Evolutionary conservation across 2,797 vertebrate genomes (phyloP), one percentile per base, ranked within the genome.

Genomic region (Enoplosus armatus): DNA sequence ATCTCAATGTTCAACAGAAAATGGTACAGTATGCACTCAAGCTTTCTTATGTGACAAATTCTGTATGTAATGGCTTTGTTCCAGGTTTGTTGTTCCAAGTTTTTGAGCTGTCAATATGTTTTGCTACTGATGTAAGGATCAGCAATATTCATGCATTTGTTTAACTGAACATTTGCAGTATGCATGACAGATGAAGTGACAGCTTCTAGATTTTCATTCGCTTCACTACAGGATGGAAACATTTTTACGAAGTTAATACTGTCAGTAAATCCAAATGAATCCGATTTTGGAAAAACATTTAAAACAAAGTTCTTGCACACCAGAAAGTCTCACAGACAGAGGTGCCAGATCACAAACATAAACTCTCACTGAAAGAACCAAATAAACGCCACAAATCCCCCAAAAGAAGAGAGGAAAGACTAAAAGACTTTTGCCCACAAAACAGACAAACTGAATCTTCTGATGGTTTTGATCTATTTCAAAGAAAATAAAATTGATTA

Each of bases 21-120:
- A 89, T 56, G 93, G 92, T 94, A 89, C 7, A 75, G 90, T 93
- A 89, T 84, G 22, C 41, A 27, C 10, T 79, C 1, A 37, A 59
- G 22, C n/a, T 71, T 77, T 80, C 20, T 65, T 31, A 56, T 73
- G 8, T 45, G 8, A 55, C 5, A 31, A 73, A 43, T 67, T 77
- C 10, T 63, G 53, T 14, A 51, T 56, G 8, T 31, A 15, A 37
- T 29, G 3, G 6, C 16, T 59, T 35, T 58, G 14, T 33, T 29
- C 18, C 18, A 35, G 27, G 26, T 50, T 31, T 64, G 35, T 12
- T n/a, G n/a, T n/a, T n/a, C n/a, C n/a, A n/a, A n/a, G n/a, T n/a
- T n/a, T n/a, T n/a, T 37, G 11, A 63, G 45, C 37, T 66, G 11
- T 41, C n/a, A 41, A 3, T 26, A 2, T 53, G 26, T 45, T 5